Base-by-base conservation (phyloP, 37 sponge, comb jelly and placozoan genomes). In the Cladorhizidae sp. region DNA sequence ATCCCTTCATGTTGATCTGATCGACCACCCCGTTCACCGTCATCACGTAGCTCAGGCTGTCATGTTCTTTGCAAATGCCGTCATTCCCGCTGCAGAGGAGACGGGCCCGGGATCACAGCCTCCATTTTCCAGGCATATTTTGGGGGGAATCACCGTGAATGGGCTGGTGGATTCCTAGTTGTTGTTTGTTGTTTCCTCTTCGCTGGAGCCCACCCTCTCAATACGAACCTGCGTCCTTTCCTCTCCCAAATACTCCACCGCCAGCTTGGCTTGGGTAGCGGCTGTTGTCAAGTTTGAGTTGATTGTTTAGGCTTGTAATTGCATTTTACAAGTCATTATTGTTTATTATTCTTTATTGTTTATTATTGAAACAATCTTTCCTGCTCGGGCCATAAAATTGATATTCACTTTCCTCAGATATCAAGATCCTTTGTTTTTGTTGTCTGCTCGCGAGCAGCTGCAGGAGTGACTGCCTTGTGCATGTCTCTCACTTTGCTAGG, bases 141-240 rank as follows among this genome's bases (percentile, higher is more conserved):
- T 76, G 39, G 76, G 54, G 2, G 75, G 73, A 37, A 74, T 82
- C 6, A 75, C 25, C n/a, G n/a, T n/a, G n/a, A n/a, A 25, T 82
- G 83, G 1, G 21, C 64, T 25, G 25, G 52, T 0, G 7, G 11
- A 50, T 28, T 28, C 14, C 49, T 43, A 25, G 73, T n/a, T n/a
- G n/a, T n/a, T n/a, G n/a, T n/a, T n/a, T n/a, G n/a, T n/a, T n/a
- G n/a, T n/a, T n/a, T n/a, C 73, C 73, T 40, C 73, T 36, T 68
- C 70, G 17, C 25, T n/a, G 20, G 38, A 25, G n/a, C 40, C 22
- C 1, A 70, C n/a, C 11, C 29, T 54, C 6, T 9, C 37, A 51
- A 1, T 26, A 28, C 51, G 17, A 41, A 11, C 72, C 12, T 36
- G 43, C 41, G 12, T 70, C 37, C 72, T 38, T 15, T 40, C 74